phyloP scores from a whole-genome alignment of 2,113 vertebrate species.

The Orthonyx spaldingii region DNA sequence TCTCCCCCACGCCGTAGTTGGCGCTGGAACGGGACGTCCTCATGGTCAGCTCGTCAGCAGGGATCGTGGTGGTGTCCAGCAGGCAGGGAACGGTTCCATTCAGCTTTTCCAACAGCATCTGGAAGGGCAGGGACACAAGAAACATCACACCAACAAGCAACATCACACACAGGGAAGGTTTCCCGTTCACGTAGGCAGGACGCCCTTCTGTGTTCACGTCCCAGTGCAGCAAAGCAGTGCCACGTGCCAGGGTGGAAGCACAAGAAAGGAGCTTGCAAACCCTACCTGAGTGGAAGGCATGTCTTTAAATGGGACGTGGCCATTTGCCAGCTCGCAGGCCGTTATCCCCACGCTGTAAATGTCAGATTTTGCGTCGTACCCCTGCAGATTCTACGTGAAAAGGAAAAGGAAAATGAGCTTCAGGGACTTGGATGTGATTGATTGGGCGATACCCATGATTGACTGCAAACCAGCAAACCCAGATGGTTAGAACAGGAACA shows the following conservation, averaged over 20 bases:
- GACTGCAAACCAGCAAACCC: background rate
- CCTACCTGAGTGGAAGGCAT: slow-evolving; percentile 95
- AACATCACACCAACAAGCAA: too few relatives aligned
- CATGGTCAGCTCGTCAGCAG: slow-evolving; percentile 89
- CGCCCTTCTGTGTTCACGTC: background rate
- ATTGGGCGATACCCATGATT: rapidly evolving
- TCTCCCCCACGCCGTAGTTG: slow-evolving; percentile 83
- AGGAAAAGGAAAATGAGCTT: background rate
- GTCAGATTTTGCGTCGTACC: slow-evolving; percentile 95
- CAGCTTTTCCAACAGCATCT: slow-evolving; percentile 98
- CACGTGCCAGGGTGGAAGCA: background rate
- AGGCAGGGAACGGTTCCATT: slow-evolving; percentile 95
- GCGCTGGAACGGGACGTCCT: slow-evolving; percentile 84
- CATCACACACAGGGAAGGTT: too few relatives aligned
- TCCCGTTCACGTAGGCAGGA: rapidly evolving
- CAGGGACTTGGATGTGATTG: background rate
- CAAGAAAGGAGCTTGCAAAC: background rate
- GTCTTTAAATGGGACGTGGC: slow-evolving; percentile 98
- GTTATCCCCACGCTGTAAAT: slow-evolving; percentile 98
- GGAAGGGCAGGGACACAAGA: background rate
- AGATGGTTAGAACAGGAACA: background rate
- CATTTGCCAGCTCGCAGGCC: slow-evolving; percentile 95
- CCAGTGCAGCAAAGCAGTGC: background rate
- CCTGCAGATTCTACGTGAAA: slow-evolving; percentile 85
- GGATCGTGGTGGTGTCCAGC: slow-evolving; percentile 93